phyloP scores from a whole-genome alignment of 2,888 invertebrate genomes.

The Tethea ocularis region DNA sequence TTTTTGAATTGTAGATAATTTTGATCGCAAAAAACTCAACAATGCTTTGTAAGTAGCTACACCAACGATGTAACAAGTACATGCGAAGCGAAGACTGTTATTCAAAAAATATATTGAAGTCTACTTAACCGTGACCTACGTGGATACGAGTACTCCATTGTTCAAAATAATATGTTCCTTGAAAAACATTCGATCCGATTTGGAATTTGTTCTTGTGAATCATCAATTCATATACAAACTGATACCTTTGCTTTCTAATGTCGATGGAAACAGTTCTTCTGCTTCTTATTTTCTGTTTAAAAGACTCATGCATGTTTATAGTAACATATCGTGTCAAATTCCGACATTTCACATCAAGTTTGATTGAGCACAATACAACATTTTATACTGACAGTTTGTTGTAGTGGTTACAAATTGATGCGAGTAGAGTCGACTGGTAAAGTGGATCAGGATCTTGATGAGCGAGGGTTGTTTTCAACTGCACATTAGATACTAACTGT shows the following conservation, averaged over 20 bases:
- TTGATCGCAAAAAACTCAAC: not conserved
- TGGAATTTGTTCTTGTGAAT: not conserved
- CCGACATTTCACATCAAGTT: no score
- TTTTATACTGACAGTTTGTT: no score
- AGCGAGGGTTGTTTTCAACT: no score
- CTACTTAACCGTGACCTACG: slow-evolving; percentile 7
- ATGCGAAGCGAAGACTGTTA: not conserved
- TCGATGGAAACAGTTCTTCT: not conserved
- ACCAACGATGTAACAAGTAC: not conserved
- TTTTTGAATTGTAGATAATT: not conserved
- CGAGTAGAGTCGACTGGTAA: no score
- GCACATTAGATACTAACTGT: no score
- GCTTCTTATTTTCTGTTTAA: no score
- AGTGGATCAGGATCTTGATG: no score
- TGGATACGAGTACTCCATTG: slow-evolving; percentile 2
- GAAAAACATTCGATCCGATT: slow-evolving; percentile 5
- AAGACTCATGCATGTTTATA: no score
- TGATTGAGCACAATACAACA: no score
- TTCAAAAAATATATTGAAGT: not conserved
- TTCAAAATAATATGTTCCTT: not conserved
- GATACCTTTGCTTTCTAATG: not conserved
- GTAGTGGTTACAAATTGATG: no score
- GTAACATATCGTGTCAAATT: no score
- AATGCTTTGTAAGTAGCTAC: not conserved
- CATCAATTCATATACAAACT: not conserved